Conservation (phyloP, 2,888 invertebrate genomes). For the Linyphia triangularis region DNA sequence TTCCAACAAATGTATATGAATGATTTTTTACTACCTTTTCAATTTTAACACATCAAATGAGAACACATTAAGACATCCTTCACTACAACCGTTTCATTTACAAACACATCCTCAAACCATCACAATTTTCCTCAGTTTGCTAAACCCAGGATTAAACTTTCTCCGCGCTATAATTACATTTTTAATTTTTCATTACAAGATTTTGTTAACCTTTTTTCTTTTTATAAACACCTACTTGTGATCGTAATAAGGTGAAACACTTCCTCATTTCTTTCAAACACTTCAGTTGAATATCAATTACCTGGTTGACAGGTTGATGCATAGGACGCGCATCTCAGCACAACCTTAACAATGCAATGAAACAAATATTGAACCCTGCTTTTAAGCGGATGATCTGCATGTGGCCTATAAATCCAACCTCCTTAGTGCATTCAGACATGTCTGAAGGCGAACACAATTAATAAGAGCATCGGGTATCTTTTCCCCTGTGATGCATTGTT, state of each 20-base stretch:
- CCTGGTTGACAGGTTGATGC: conserved; percentile 18
- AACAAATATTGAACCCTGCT: conserved; percentile 8
- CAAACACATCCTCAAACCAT: background rate
- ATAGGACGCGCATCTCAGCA: background rate
- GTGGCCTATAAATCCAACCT: conserved; percentile 29
- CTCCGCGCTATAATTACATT: background rate
- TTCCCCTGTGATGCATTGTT: conserved; percentile 4
- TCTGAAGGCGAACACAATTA: background rate
- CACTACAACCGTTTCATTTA: no score
- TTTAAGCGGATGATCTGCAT: conserved; percentile 11
- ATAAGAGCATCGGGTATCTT: background rate
- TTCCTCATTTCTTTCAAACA: background rate
- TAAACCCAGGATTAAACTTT: background rate
- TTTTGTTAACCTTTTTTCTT: background rate
- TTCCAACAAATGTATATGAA: no score
- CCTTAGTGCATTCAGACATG: background rate
- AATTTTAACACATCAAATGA: no score
- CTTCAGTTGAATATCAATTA: conserved; percentile 32
- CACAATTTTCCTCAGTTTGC: background rate
- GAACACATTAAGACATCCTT: no score
- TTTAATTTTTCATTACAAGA: background rate
- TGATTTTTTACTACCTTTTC: no score
- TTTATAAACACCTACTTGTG: no score
- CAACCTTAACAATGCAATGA: conserved; percentile 18
- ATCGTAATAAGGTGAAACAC: background rate